Conservation (phyloP, 2,888 invertebrate genomes). For the Ectobius pallidus region DNA sequence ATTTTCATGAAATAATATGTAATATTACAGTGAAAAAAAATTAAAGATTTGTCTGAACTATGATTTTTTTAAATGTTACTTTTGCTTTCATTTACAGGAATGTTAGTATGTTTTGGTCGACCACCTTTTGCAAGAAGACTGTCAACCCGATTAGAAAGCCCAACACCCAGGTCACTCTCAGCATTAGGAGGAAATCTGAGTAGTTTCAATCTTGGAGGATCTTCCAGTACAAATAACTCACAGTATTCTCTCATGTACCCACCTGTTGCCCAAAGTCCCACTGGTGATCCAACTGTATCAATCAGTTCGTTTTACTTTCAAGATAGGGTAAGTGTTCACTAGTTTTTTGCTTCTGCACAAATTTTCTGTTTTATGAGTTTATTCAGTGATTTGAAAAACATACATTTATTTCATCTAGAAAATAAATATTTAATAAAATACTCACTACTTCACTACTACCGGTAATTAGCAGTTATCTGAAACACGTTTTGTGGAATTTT, state of each 20-base stretch:
- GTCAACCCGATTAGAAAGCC: slow-evolving; percentile 72
- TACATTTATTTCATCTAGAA: too few relatives aligned
- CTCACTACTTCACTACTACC: too few relatives aligned
- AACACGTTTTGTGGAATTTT: too few relatives aligned
- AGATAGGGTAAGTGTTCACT: slow-evolving; percentile 65
- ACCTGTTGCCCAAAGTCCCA: slow-evolving; percentile 52
- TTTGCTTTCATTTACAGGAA: slow-evolving; percentile 60
- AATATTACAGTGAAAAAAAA: too few relatives aligned
- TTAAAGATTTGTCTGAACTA: too few relatives aligned
- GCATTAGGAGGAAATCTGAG: slow-evolving; percentile 62
- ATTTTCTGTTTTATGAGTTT: too few relatives aligned
- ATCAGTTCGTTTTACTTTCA: slow-evolving; percentile 83
- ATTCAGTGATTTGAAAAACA: too few relatives aligned
- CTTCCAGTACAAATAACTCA: slow-evolving; percentile 12
- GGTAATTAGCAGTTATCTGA: too few relatives aligned
- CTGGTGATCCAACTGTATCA: slow-evolving; percentile 54
- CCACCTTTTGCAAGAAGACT: slow-evolving; percentile 71
- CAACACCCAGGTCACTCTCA: slow-evolving; percentile 80
- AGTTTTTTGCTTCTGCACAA: background rate
- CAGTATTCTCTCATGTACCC: slow-evolving; percentile 47
- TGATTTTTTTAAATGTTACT: too few relatives aligned
- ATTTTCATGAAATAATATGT: too few relatives aligned
- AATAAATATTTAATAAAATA: too few relatives aligned
- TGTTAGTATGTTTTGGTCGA: slow-evolving; percentile 84
- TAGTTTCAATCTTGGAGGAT: slow-evolving; percentile 35